phyloP scores from a whole-genome alignment of 1,140 invertebrate genomes.

The Drosophila rufa region DNA sequence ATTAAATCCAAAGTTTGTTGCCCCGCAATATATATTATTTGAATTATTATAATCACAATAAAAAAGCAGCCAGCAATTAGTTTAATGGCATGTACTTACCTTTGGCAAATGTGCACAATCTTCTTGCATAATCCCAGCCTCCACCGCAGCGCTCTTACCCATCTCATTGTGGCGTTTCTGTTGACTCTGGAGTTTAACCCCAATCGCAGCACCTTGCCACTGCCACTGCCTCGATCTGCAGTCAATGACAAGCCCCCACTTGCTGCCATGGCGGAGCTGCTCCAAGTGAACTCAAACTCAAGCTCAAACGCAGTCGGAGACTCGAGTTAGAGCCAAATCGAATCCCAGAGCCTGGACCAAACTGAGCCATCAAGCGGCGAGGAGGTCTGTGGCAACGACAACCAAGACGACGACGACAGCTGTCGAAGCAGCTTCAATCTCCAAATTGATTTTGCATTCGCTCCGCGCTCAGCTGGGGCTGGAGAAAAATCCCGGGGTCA shows the following conservation, averaged over 20 bases:
- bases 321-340: not conserved
- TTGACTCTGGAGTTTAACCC: constrained; percentile 45
- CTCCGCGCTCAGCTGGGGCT: not conserved
- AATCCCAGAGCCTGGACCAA: constrained; percentile 12
- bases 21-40: not conserved
- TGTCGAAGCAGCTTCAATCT: constrained; percentile 55
- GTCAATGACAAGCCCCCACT: constrained; percentile 45
- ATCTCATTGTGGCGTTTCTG: constrained; percentile 12
- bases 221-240: constrained; percentile 29
- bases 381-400: constrained; percentile 7
- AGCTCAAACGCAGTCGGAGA: not conserved
- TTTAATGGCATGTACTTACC: constrained; percentile 9
- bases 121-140: constrained; percentile 29
- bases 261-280: constrained; percentile 14
- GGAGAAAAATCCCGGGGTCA: constrained; percentile 41
- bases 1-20: not conserved
- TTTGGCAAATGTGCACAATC: constrained; percentile 12
- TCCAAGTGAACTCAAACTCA: constrained; percentile 30
- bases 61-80: not conserved
- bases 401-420: constrained; percentile 31
- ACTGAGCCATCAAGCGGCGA: constrained; percentile 35
- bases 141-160: not conserved
- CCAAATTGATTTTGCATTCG: constrained; percentile 48
- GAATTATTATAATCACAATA: not conserved
- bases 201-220: constrained; percentile 50